Evolutionary conservation across 2,888 invertebrate species (phyloP), one percentile per base, ranked within the genome.

Genomic region (Drosophila fungiperda): DNA sequence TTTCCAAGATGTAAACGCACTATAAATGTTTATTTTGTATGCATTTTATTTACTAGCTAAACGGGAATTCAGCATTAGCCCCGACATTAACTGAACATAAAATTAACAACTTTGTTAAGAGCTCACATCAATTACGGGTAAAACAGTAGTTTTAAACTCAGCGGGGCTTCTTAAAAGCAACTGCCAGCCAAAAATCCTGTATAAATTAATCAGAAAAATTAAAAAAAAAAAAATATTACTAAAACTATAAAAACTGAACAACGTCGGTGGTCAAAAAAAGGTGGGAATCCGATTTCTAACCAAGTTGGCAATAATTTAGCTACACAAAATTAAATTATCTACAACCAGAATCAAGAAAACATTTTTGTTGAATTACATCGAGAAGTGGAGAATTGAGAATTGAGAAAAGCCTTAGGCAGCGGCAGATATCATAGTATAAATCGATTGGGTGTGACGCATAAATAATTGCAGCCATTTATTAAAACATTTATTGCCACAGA

Each of bases 401-500:
- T 5, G 42, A 33, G 70, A 50, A 12, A 57, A 23, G 63, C 80
- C 70, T 64, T 36, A 36, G 76, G 77, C 76, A 61, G 4, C 64
- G 64, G 69, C 50, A 50, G 53, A 63, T 64, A 67, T 76, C 54
- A 26, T 45, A 58, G 60, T 12, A 68, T 36, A 67, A 83, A 81
- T 74, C 87, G 79, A 87, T 89, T 87, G 82, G 82, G 85, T 89
- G 89, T 89, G 89, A 86, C 82, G 89, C 87, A 82, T 84, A 82
- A 89, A 89, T 86, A 89, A 86, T 87, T 87, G 89, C 73, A 70
- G 78, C 66, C 62, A 89, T 82, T 86, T 87, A 87, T 85, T 87
- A 82, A 66, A 76, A 79, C 84, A 87, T 85, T 79, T 72, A 60
- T 54, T 73, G 58, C 57, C 29, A 29, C 29, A 29, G 29, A 29